phyloP scores from a whole-genome alignment of 2,113 vertebrate species.

The Epinephelus moara region DNA sequence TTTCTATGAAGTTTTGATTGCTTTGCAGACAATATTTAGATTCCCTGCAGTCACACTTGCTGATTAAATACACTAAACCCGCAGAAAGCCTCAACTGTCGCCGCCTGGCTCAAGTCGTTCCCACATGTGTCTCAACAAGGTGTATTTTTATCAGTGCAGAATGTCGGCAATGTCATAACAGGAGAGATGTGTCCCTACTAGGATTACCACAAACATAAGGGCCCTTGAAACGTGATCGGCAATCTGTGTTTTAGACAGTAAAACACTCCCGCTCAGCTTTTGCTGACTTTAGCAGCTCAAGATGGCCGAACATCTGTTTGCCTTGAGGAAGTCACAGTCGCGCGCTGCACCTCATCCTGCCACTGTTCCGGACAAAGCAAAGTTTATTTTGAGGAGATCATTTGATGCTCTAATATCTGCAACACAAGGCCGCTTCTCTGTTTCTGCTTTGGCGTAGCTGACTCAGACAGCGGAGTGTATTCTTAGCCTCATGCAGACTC shows the following conservation, averaged over 20 bases:
- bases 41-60: constrained; percentile 24
- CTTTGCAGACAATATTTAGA: not conserved
- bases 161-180: constrained; percentile 74
- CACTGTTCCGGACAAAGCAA: constrained; percentile 26
- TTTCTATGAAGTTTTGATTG: not conserved
- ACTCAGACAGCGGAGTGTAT: constrained; percentile 63
- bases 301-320: constrained; percentile 34
- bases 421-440: constrained; percentile 49
- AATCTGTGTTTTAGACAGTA: constrained; percentile 47
- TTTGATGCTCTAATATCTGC: constrained; percentile 58
- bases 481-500: constrained; percentile 45
- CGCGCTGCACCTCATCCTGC: constrained; percentile 14
- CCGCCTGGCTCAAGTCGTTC: constrained; percentile 53
- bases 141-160: constrained; percentile 77
- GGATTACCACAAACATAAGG: constrained; percentile 74
- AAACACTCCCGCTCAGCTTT: constrained; percentile 24
- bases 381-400: constrained; percentile 54
- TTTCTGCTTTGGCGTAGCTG: constrained; percentile 52
- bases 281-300: constrained; percentile 35
- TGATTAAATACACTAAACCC: constrained; percentile 47
- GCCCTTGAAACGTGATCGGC: constrained; percentile 62
- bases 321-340: constrained; percentile 49
- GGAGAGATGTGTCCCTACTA: constrained; percentile 65
- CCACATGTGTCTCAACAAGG: constrained; percentile 69
- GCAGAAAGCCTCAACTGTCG: constrained; percentile 51